These are phyloP conservation scores for Galeruca laticollis DNA, from an alignment of 2,888 invertebrate genomes.

Conservation along the genomic window DNA sequence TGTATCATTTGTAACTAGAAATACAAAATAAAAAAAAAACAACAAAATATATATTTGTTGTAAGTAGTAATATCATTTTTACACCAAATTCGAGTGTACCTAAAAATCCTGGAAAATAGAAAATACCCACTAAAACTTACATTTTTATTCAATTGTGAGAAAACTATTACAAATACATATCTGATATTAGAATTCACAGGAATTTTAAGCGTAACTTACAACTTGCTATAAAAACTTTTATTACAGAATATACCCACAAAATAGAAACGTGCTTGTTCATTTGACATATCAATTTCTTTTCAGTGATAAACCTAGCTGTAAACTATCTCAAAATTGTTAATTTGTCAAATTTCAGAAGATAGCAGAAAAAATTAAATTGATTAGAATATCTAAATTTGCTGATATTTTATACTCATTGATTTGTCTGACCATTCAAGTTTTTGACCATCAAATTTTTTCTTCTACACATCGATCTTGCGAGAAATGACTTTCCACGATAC, in stretches of 20 bases:
- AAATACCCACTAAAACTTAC: not conserved
- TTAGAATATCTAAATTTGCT: too few species aligned
- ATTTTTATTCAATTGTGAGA: not conserved
- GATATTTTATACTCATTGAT: too few species aligned
- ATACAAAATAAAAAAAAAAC: constrained; percentile 23
- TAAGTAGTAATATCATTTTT: not conserved
- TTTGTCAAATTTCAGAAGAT: not conserved
- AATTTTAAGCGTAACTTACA: constrained; percentile 3
- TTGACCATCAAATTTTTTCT: too few species aligned
- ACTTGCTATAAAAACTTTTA: constrained; percentile 5
- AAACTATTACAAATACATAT: not conserved
- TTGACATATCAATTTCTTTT: not conserved
- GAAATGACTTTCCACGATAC: too few species aligned
- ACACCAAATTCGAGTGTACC: not conserved
- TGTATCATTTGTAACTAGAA: constrained; percentile 23
- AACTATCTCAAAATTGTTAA: not conserved
- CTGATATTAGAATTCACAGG: not conserved
- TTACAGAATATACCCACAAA: constrained; percentile 1
- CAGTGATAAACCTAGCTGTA: not conserved
- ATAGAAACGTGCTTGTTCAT: not conserved
- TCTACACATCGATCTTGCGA: too few species aligned
- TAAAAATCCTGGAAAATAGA: not conserved
- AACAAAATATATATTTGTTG: constrained; percentile 29
- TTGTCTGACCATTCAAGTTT: too few species aligned
- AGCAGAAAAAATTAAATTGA: not conserved